A percentile compares a stretch with the other conserved stretches of the same genome.
These are phyloP conservation scores for Protaetia brevitarsis DNA, from an alignment of 1,140 invertebrate species.

Conservation along the genomic window DNA sequence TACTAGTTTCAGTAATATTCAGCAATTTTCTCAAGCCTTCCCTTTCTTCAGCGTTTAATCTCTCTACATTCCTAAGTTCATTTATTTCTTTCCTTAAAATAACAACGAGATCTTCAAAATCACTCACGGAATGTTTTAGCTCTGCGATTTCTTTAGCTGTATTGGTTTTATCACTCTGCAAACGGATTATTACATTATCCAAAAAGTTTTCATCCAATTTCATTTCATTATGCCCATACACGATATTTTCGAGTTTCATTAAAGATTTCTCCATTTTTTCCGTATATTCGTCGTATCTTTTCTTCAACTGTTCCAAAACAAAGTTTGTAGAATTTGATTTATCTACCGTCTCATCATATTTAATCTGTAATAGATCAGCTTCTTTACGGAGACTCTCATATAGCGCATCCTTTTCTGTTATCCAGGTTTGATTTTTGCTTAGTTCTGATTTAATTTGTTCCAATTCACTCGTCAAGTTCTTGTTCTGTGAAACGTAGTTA, in stretches of 20 bases:
- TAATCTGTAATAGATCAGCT: not conserved
- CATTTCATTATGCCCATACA: not conserved
- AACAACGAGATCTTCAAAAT: conserved; percentile 11
- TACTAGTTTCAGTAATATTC: not conserved
- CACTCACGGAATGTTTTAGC: not conserved
- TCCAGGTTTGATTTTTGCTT: not conserved
- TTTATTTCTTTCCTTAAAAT: not conserved
- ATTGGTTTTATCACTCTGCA: not conserved
- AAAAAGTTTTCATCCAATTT: conserved; percentile 14
- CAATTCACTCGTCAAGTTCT: not conserved
- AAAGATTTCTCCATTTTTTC: not conserved
- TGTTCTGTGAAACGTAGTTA: not conserved
- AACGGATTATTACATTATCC: not conserved
- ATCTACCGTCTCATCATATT: conserved; percentile 2
- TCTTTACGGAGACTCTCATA: conserved; percentile 8
- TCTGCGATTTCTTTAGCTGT: not conserved
- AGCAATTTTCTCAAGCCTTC: not conserved
- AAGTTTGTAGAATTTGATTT: conserved; percentile 11
- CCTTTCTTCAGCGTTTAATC: not conserved
- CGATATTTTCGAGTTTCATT: not conserved
- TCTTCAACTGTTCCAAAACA: not conserved
- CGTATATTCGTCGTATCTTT: conserved; percentile 1
- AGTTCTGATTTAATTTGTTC: not conserved
- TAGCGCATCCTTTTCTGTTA: not conserved
- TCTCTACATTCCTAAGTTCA: not conserved